Percentiles rank a stretch among this genome's conserved stretches.
Conservation (phyloP, 2,888 invertebrate genomes). For the Proisotoma minuta region DNA sequence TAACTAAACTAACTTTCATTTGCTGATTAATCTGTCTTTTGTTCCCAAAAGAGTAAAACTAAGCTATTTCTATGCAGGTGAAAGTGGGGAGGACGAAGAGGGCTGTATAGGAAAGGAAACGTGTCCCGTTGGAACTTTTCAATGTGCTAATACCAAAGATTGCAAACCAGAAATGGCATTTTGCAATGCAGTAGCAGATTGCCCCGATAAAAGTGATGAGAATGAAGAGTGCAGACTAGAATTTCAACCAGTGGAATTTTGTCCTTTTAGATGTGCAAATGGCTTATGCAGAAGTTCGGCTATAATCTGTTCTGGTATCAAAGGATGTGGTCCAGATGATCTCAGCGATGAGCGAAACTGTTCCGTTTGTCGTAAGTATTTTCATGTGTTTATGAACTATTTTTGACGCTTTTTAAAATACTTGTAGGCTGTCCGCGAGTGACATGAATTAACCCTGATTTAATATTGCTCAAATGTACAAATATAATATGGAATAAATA, state of each 20-base stretch:
- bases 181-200: constrained; percentile 59
- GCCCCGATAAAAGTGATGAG: constrained; percentile 76
- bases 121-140: constrained; percentile 47
- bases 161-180: constrained; percentile 68
- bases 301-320: constrained; percentile 81
- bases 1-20: too few species aligned
- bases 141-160: constrained; percentile 43
- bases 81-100: constrained; percentile 39
- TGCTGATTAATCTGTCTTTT: too few species aligned
- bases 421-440: not conserved
- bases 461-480: too few species aligned
- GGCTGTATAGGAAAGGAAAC: constrained; percentile 39
- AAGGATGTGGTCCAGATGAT: constrained; percentile 89
- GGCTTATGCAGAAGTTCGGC: constrained; percentile 77
- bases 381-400: too few species aligned
- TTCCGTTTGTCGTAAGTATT: constrained; percentile 80
- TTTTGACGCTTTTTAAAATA: not conserved
- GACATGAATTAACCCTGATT: not conserved
- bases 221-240: constrained; percentile 70
- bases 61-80: too few species aligned
- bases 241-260: constrained; percentile 57
- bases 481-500: too few species aligned
- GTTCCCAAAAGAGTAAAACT: too few species aligned
- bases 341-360: constrained; percentile 77
- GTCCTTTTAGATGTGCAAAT: constrained; percentile 79